Percentiles rank a stretch among this genome's conserved stretches.
phyloP scores from a whole-genome alignment of 2,113 vertebrate species.

The Ciconia boyciana region DNA sequence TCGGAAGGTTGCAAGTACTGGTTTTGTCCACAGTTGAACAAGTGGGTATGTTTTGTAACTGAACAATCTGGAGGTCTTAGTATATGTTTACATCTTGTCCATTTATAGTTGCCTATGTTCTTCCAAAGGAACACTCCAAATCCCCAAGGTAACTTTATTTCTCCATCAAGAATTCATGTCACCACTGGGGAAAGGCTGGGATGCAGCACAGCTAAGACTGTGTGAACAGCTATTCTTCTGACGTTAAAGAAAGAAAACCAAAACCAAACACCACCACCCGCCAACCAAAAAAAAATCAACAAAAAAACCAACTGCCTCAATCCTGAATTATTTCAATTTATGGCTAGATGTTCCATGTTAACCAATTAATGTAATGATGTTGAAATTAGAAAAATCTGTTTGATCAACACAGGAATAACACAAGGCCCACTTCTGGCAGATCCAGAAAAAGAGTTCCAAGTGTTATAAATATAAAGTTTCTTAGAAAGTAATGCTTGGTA shows the following conservation, averaged over 20 bases:
- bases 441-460: background rate
- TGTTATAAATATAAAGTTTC: background rate
- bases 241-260: background rate
- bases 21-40: background rate
- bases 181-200: background rate
- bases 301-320: rapidly evolving
- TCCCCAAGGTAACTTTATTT: background rate
- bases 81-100: background rate
- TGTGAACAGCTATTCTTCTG: background rate
- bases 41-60: background rate
- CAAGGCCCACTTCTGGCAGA: background rate
- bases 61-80: background rate
- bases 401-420: background rate
- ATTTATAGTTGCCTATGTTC: background rate
- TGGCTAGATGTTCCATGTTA: background rate
- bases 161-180: background rate
- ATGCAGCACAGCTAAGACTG: background rate
- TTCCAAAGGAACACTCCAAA: background rate
- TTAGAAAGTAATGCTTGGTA: background rate
- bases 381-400: background rate
- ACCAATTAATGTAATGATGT: background rate
- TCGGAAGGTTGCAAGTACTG: background rate
- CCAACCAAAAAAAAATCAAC: background rate
- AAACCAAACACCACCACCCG: background rate
- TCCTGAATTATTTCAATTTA: background rate